Conservation (phyloP, 2,888 invertebrate species). For the Scaptomyza tumidula region DNA sequence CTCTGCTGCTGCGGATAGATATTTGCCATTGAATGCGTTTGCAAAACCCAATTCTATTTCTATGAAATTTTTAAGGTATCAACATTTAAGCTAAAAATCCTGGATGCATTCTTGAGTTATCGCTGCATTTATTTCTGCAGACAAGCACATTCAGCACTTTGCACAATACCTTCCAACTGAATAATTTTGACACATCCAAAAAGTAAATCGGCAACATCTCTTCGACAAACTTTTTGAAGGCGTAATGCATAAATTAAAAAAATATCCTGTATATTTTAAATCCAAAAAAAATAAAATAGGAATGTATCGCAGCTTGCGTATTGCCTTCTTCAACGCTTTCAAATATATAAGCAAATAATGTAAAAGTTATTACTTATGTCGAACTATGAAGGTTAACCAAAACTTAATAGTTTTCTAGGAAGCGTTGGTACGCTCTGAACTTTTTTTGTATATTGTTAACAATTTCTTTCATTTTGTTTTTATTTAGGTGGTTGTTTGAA, state of each 20-base stretch:
- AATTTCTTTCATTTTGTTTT: no score
- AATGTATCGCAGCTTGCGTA: no score
- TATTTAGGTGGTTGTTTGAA: no score
- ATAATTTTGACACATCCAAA: not conserved
- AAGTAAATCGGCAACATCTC: not conserved
- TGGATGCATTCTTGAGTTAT: not conserved
- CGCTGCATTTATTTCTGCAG: not conserved
- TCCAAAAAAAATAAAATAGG: no score
- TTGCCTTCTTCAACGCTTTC: no score
- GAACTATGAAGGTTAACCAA: no score
- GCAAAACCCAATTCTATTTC: conserved; percentile 28
- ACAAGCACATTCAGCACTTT: not conserved
- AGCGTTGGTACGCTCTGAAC: no score
- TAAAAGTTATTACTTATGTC: no score
- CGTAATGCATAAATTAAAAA: not conserved
- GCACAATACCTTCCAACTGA: not conserved
- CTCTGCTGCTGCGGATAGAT: not conserved
- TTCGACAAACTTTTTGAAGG: not conserved
- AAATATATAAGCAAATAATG: no score
- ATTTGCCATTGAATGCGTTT: conserved; percentile 14
- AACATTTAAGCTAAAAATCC: not conserved
- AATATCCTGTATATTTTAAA: no score
- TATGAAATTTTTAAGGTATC: conserved; percentile 24
- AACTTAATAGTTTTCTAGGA: no score
- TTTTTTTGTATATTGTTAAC: no score